These are phyloP conservation scores for Emesis russula DNA, from an alignment of 2,888 invertebrate species.

Conservation along the genomic window DNA sequence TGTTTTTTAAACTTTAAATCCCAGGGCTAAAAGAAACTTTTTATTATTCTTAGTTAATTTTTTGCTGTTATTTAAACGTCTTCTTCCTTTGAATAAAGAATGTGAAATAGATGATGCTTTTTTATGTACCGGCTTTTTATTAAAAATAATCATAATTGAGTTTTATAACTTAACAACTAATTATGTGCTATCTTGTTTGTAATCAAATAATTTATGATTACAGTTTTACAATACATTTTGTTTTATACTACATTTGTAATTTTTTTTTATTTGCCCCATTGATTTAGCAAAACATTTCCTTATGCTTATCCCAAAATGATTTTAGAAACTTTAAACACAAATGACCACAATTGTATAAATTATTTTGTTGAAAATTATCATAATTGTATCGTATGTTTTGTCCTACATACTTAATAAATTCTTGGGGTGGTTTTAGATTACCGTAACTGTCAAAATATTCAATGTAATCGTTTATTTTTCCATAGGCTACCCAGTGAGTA, in stretches of 20 bases:
- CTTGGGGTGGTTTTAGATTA: constrained; percentile 46
- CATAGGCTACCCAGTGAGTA: constrained; percentile 49
- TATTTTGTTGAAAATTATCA: constrained; percentile 23
- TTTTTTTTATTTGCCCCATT: too few species aligned
- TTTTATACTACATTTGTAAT: too few species aligned
- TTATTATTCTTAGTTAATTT: constrained; percentile 31
- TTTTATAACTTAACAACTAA: too few species aligned
- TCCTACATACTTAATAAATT: constrained; percentile 42
- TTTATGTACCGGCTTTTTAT: too few species aligned
- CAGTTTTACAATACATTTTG: too few species aligned
- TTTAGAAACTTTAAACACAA: constrained; percentile 18
- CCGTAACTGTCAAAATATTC: constrained; percentile 54
- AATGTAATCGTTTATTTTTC: constrained; percentile 36
- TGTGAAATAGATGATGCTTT: too few species aligned
- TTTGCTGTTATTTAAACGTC: neutral
- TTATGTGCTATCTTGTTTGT: too few species aligned
- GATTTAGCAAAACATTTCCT: too few species aligned
- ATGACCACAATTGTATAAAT: constrained; percentile 25
- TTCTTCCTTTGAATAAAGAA: neutral
- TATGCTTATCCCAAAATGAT: too few species aligned
- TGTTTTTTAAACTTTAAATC: neutral
- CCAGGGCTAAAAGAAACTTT: constrained; percentile 19
- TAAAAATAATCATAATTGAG: too few species aligned
- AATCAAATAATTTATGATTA: too few species aligned
- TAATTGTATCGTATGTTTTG: constrained; percentile 36